Evolutionary conservation across 1,140 invertebrate species (phyloP).

Genomic region (Neotoxoptera formosana): DNA sequence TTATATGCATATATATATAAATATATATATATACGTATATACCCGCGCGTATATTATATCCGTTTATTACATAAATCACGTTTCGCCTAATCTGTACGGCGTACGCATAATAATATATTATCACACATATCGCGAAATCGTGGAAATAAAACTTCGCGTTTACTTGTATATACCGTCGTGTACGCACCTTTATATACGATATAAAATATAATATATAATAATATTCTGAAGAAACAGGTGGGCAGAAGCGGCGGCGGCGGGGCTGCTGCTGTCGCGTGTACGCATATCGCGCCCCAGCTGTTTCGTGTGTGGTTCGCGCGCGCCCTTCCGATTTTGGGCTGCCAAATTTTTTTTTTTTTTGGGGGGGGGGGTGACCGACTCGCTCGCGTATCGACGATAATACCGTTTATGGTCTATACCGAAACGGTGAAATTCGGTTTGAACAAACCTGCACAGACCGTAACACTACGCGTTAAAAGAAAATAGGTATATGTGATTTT

Average conservation of each 20-base stretch:
- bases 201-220: neutral
- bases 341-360: neutral
- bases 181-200: no score
- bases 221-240: neutral
- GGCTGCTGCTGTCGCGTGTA: neutral
- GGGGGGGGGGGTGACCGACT: neutral
- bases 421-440: neutral
- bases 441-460: neutral
- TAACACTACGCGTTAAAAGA: neutral
- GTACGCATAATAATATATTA: constrained; percentile 24
- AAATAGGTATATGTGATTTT: neutral
- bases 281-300: neutral
- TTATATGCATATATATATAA: neutral
- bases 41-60: neutral
- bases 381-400: neutral
- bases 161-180: neutral
- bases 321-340: neutral
- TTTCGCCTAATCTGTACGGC: constrained; percentile 36
- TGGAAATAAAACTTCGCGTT: constrained; percentile 3
- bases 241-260: neutral
- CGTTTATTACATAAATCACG: constrained; percentile 51
- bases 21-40: no score
- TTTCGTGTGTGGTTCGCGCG: neutral
- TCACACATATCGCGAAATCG: neutral
- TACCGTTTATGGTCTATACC: neutral